Conservation (phyloP, 1,140 invertebrate species). For the Gryllus bimaculatus region DNA sequence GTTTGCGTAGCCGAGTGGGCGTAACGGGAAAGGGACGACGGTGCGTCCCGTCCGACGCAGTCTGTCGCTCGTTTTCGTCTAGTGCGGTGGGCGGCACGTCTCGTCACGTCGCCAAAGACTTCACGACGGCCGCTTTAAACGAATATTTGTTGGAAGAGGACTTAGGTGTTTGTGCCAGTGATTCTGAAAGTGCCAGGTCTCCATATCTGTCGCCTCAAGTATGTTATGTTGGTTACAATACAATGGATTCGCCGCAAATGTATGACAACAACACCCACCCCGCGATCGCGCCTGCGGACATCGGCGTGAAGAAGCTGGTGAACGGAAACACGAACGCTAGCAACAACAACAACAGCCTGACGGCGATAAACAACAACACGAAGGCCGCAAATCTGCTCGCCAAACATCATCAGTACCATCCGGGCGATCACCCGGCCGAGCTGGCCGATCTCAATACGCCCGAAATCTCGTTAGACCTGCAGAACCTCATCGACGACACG, state of each 20-base stretch:
- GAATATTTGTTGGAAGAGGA: conserved; percentile 18
- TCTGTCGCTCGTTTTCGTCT: not conserved
- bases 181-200: conserved; percentile 11
- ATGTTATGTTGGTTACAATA: conserved; percentile 19
- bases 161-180: conserved; percentile 13
- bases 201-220: conserved; percentile 14
- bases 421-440: conserved; percentile 54
- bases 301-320: conserved; percentile 10
- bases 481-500: conserved; percentile 77
- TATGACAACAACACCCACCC: conserved; percentile 18
- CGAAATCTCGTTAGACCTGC: conserved; percentile 79
- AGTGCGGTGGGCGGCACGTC: conserved; percentile 2
- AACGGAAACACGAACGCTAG: conserved; percentile 12
- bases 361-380: conserved; percentile 23
- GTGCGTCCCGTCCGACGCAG: not conserved
- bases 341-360: conserved; percentile 20
- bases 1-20: not conserved
- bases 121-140: conserved; percentile 12
- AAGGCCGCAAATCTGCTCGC: conserved; percentile 34
- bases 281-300: not conserved
- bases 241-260: conserved; percentile 23
- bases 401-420: conserved; percentile 46
- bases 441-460: conserved; percentile 77
- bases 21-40: not conserved
- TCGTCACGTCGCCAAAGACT: conserved; percentile 7